Base-by-base conservation (phyloP, 1,140 invertebrate species). In the Euwallacea fornicatus region DNA sequence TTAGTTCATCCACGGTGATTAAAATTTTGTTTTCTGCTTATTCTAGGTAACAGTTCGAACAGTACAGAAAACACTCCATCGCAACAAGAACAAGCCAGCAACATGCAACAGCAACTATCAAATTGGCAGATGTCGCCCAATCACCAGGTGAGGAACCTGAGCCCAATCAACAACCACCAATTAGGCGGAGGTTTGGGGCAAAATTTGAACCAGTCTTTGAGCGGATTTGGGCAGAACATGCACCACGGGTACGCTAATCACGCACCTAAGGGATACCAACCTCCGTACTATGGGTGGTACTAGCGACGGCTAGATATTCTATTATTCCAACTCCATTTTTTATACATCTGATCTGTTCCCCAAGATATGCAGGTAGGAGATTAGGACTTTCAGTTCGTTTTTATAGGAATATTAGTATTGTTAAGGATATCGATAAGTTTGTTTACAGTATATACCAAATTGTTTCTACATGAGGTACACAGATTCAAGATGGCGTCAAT, bases 281-380 rank as follows among this genome's bases (percentile, higher is more conserved):
- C 61, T 8, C 44, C 77, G 6, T 78, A 76, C 53, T 78, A 78
- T 43, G 71, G 76, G 9, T 78, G 78, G 78, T 79, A 56, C 16
- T 56, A 56, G 54, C 11, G 16, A 50, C 13, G 46, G 13, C 9
- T 50, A 11, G 46, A 50, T 50, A 50, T 50, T 50, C 13, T 2
- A 10, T 2, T 50, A 50, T 33, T 4, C 21, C 21, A 1, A 2
- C 21, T 33, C 4, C 21, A 33, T 33, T 33, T 1, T 33, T 33
- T 33, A 4, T 33, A 33, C 1, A 33, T 33, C 21, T 33, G 21
- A 33, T 33, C 21, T 33, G 4, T 33, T 33, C 21, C 21, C 21
- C 4, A 33, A 33, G 21, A 33, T 2, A 33, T 33, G 21, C 21
- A 33, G 21, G 21, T 33, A 33, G 21, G 21, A 33, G 21, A 33